Base-by-base conservation (phyloP, 2,888 invertebrate genomes). In the Tipula unca region DNA sequence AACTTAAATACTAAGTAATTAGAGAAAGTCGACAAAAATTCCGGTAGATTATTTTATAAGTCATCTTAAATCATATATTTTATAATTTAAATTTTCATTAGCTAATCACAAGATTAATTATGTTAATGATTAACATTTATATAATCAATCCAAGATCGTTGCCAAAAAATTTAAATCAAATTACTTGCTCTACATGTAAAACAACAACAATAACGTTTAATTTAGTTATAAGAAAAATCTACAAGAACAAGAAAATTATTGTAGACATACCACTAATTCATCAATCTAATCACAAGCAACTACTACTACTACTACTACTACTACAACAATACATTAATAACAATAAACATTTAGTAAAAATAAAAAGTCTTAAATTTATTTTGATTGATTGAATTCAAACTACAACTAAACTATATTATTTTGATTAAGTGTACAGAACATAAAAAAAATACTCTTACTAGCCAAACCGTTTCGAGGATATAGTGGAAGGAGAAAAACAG, bases 341-440 rank as follows among this genome's bases (percentile, higher is more conserved):
- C 69, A 69, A 69, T 69, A 69, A 69, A 69, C 69, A 69, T 69
- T 69, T 69, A 69, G 25, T 69, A 25, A 69, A 25, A 69, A 25
- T 20, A 25, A 2, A 69, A 25, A 25, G 25, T 10, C 69, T 69
- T 69, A 69, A 69, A 69, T 69, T 69, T 25, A 69, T 25, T 69
- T 69, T 69, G 69, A 69, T 69, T 69, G 69, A 69, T 69, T 69
- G 69, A 69, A 69, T 69, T 69, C 69, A 69, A 69, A 25, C 69
- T 69, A 69, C 69, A 25, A 69, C 69, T 25, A 69, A 69, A 69
- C 25, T 69, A 25, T 69, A 69, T 69, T 69, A 69, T 69, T 69
- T 69, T 69, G 69, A 69, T 69, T 69, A 69, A 69, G 69, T 69
- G 69, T 69, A 25, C 10, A 69, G 25, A 69, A 69, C 20, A 69